These are phyloP conservation scores for Magallana gigas DNA, from an alignment of 1,140 invertebrate genomes.

Conservation along the genomic window DNA sequence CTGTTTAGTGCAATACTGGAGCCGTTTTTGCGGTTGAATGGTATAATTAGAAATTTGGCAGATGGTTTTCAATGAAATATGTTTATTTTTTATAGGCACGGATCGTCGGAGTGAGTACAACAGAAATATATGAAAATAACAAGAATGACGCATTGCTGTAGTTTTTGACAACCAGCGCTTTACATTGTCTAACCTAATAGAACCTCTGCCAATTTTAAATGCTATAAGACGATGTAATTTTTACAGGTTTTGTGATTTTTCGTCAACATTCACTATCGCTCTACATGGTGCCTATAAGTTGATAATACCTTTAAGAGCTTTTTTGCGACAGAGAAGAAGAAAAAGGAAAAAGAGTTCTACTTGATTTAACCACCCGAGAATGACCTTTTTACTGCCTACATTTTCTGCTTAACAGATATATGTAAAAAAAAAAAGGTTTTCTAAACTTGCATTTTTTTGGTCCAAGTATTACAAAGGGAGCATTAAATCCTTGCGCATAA, in stretches of 20 bases:
- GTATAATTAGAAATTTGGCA: neutral
- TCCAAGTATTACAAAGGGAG: no score
- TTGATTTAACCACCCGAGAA: no score
- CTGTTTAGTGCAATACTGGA: neutral
- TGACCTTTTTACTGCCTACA: no score
- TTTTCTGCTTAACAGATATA: no score
- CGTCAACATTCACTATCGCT: neutral
- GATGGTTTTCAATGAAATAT: neutral
- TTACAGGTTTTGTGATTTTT: neutral
- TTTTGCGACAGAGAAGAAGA: no score
- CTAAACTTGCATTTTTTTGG: no score
- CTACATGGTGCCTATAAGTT: no score
- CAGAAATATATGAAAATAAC: neutral
- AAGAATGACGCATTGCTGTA: neutral
- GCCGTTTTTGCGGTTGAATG: neutral
- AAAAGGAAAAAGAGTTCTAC: no score
- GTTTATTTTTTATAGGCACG: no score
- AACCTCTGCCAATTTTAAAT: neutral
- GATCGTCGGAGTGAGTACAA: neutral
- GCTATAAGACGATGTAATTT: neutral
- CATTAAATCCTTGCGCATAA: no score
- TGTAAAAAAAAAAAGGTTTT: no score
- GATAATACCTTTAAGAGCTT: no score
- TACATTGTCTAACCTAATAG: neutral
- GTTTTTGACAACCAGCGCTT: neutral